phyloP scores from a whole-genome alignment of 53 echinoderm and acorn worm genomes.

The Patiria pectinifera region DNA sequence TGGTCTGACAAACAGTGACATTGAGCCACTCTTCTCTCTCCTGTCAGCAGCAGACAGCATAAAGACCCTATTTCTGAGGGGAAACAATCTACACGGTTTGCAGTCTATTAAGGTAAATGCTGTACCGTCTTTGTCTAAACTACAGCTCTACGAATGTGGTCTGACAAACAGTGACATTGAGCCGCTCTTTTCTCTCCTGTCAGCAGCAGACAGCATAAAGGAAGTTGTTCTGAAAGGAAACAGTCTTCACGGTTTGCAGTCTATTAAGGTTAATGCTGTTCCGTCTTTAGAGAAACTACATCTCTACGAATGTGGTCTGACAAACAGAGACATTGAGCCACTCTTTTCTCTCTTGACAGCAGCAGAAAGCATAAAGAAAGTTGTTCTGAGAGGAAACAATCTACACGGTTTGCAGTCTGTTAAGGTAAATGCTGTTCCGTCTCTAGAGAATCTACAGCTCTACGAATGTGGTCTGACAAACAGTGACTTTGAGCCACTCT shows the following conservation, averaged over 20 bases:
- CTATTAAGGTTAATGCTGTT: neutral
- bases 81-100: neutral
- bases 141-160: too few relatives aligned
- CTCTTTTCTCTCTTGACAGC: neutral
- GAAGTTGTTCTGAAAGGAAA: neutral
- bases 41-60: constrained; percentile 6
- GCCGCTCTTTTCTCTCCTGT: too few relatives aligned
- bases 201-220: neutral
- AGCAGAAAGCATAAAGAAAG: neutral
- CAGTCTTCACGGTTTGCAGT: neutral
- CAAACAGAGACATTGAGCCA: neutral
- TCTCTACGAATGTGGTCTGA: neutral
- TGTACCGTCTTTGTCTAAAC: too few relatives aligned
- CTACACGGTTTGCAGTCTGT: neutral
- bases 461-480: neutral
- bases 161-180: too few relatives aligned
- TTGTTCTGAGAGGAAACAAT: neutral
- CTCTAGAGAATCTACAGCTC: neutral
- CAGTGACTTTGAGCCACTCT: too few relatives aligned
- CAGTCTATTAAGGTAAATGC: neutral
- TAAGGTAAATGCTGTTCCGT: neutral
- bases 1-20: neutral
- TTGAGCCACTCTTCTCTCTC: neutral
- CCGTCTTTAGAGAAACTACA: neutral
- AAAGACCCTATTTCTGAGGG: neutral